Percentiles rank a stretch among this genome's conserved stretches.
These are phyloP conservation scores for Brachymystax lenok DNA, from an alignment of 2,797 vertebrate species.

Conservation along the genomic window DNA sequence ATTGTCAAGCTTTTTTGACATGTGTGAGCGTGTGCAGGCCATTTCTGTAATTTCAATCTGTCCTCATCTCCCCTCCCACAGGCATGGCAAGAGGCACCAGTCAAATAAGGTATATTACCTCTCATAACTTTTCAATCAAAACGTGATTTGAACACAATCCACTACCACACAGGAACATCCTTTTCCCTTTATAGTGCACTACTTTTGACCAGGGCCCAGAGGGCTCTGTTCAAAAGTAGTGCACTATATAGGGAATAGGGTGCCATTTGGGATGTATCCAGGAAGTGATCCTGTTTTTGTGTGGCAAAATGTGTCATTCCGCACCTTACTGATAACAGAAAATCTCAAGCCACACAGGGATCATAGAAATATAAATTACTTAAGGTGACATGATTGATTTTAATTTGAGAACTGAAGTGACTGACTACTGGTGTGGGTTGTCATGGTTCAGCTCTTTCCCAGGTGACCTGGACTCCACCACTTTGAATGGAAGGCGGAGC, in stretches of 20 bases:
- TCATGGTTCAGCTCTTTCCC: constrained; percentile 7
- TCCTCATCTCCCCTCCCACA: constrained; percentile 22
- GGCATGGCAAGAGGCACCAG: constrained; percentile 44
- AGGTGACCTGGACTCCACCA: background rate
- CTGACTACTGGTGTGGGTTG: background rate
- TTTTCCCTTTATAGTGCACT: too few relatives aligned
- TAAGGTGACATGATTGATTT: too few relatives aligned
- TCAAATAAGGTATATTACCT: constrained; percentile 36
- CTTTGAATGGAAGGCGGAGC: constrained; percentile 47
- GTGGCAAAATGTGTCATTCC: background rate
- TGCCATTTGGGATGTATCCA: background rate
- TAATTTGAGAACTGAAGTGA: background rate
- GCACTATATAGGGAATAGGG: background rate
- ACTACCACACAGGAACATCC: background rate
- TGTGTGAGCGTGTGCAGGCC: background rate
- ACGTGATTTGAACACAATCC: background rate
- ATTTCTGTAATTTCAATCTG: background rate
- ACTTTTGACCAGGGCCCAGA: background rate
- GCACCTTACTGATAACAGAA: background rate
- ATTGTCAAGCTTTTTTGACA: background rate
- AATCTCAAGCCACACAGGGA: background rate
- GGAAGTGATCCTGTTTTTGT: background rate
- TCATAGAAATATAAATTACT: background rate
- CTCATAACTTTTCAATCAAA: background rate
- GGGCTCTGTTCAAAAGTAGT: background rate